phyloP scores from a whole-genome alignment of 2,888 invertebrate genomes.

The Pheosia gnoma region DNA sequence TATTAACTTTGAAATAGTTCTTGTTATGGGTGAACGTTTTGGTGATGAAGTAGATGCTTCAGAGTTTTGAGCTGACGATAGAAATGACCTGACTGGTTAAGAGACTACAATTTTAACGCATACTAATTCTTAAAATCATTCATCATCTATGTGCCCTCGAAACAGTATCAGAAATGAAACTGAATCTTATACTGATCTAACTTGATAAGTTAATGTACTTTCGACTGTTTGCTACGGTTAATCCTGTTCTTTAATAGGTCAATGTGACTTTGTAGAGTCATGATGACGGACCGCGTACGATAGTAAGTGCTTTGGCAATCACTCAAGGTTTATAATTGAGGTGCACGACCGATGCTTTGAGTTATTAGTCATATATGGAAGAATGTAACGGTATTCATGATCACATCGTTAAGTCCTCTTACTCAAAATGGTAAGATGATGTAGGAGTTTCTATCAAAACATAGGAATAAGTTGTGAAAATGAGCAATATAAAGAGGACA shows the following conservation, averaged over 20 bases:
- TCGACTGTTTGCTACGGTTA: background rate
- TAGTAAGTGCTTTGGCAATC: background rate
- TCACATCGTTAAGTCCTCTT: background rate
- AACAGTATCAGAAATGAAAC: no score
- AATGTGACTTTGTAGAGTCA: conserved; percentile 6
- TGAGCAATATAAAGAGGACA: no score
- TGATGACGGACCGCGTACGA: background rate
- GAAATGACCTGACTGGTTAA: no score
- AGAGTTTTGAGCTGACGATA: no score
- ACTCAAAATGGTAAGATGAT: background rate
- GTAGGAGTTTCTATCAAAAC: background rate
- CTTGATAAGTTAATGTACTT: no score
- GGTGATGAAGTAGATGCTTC: background rate
- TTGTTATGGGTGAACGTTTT: background rate
- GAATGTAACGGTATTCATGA: background rate
- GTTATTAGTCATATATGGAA: conserved; percentile 1
- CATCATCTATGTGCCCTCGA: no score
- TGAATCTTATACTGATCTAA: no score
- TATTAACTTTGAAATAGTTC: no score
- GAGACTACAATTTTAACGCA: no score
- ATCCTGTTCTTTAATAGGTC: background rate
- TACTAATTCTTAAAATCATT: no score
- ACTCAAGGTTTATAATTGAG: conserved; percentile 1
- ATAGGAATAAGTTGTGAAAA: background rate
- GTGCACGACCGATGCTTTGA: background rate